Conservation (phyloP, 2,797 vertebrate genomes). For the Rhabdophis nuchalis region DNA sequence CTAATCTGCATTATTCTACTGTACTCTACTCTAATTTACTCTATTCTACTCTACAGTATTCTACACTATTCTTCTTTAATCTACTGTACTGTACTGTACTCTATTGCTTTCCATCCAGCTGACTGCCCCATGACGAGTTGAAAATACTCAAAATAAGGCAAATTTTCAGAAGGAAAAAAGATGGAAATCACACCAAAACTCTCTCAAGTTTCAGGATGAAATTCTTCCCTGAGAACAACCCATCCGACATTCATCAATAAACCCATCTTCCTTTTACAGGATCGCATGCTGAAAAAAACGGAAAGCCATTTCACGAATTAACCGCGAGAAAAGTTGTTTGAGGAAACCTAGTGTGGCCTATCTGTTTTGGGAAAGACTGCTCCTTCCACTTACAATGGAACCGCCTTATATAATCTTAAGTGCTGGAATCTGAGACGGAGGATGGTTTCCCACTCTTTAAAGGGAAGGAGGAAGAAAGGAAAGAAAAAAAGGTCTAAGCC, state of each 20-base stretch:
- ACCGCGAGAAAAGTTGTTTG: neutral
- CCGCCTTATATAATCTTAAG: neutral
- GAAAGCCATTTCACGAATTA: neutral
- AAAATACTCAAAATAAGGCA: neutral
- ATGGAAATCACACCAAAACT: neutral
- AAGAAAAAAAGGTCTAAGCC: neutral
- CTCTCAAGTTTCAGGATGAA: neutral
- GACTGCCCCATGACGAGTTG: neutral
- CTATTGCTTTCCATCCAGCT: neutral
- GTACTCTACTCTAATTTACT: too few relatives aligned
- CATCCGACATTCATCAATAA: neutral
- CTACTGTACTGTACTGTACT: fast-evolving
- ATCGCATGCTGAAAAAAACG: neutral
- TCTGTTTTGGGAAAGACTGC: neutral
- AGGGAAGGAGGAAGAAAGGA: neutral
- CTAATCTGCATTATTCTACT: too few relatives aligned
- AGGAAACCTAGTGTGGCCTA: neutral
- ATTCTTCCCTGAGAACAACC: neutral
- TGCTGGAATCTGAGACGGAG: neutral
- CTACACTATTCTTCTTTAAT: too few relatives aligned
- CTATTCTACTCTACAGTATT: too few relatives aligned
- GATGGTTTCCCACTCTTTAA: neutral
- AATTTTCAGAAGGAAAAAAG: neutral
- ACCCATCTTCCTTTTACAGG: neutral
- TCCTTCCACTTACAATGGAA: neutral